Percentiles rank a stretch among this genome's conserved stretches.
Conservation (phyloP, 2,888 invertebrate species). For the Ophion costatus region DNA sequence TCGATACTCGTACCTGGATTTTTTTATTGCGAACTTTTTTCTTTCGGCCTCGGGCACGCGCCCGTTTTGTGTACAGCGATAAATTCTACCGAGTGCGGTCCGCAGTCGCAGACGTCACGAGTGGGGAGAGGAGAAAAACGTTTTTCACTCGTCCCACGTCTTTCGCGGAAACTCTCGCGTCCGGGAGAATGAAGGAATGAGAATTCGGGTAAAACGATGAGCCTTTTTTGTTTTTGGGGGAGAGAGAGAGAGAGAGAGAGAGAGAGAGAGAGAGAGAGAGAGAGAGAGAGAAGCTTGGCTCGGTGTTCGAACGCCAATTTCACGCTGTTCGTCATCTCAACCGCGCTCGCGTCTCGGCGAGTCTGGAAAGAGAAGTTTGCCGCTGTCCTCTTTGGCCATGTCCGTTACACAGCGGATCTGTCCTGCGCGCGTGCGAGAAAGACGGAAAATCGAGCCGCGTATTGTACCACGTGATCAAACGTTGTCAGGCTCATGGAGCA, state of each 20-base stretch:
- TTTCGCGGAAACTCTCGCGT: not conserved
- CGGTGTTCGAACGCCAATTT: constrained; percentile 22
- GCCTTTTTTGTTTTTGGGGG: not conserved
- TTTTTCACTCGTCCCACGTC: constrained; percentile 2
- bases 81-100: constrained; percentile 11
- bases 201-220: not conserved
- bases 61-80: not conserved
- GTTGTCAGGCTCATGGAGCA: constrained; percentile 70
- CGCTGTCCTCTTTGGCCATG: constrained; percentile 7
- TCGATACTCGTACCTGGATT: not conserved
- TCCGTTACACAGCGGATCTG: constrained; percentile 55
- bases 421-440: constrained; percentile 10
- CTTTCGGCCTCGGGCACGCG: not conserved
- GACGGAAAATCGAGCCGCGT: constrained; percentile 53
- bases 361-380: not conserved
- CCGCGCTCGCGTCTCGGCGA: not conserved
- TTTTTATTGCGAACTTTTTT: not conserved
- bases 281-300: not conserved
- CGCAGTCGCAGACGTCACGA: constrained; percentile 56
- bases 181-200: not conserved
- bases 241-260: not conserved
- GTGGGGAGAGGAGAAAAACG: constrained; percentile 31
- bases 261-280: no score
- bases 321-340: constrained; percentile 35
- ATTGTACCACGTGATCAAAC: constrained; percentile 77